Conservation (phyloP, 2,113 vertebrate species). For the Sus scrofa region DNA sequence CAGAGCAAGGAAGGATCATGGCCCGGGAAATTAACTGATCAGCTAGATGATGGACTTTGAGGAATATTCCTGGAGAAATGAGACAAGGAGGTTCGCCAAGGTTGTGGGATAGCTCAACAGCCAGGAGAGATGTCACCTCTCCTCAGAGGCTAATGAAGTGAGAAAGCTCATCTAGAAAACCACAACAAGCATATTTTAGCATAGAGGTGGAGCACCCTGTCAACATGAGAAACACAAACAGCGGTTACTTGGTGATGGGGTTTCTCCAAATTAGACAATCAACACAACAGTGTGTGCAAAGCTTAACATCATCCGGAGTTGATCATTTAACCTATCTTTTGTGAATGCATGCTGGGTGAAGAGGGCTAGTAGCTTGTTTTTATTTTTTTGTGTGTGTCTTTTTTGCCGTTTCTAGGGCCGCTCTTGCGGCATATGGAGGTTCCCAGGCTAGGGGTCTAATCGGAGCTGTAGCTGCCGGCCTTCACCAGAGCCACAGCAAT, state of each 20-base stretch:
- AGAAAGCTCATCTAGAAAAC: conserved; percentile 17
- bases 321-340: not conserved
- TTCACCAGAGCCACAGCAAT: too few relatives aligned
- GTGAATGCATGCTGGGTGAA: not conserved
- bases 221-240: conserved; percentile 68
- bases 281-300: conserved; percentile 54
- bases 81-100: not conserved
- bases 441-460: too few relatives aligned
- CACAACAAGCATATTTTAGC: conserved; percentile 24
- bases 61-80: not conserved
- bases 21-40: not conserved
- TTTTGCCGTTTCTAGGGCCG: too few relatives aligned
- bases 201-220: not conserved
- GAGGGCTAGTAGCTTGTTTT: not conserved
- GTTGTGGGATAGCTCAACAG: not conserved
- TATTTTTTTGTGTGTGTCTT: too few relatives aligned
- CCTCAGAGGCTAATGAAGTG: conserved; percentile 30
- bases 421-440: too few relatives aligned
- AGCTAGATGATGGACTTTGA: not conserved
- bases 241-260: conserved; percentile 83
- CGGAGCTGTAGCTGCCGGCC: too few relatives aligned
- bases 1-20: not conserved
- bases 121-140: conserved; percentile 46
- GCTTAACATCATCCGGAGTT: conserved; percentile 67
- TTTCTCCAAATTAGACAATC: conserved; percentile 73